Base-by-base conservation (phyloP, 2,113 vertebrate species). In the Larimichthys crocea region DNA sequence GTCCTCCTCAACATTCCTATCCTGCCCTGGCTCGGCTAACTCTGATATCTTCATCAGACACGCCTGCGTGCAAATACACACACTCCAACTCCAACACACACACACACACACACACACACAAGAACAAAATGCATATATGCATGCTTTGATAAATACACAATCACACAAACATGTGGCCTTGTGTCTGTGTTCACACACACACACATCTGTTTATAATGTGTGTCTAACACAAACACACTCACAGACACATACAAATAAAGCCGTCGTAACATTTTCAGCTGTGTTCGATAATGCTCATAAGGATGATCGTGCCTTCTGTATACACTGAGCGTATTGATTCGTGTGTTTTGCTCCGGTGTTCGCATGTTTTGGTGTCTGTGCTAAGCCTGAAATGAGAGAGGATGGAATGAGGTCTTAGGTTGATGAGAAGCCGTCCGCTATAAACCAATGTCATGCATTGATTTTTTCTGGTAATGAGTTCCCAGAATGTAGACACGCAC, bases 11-110 rank as follows among this genome's bases (percentile, higher is more conserved):
- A 74, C 84, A 85, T 93, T 91, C 86, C 53, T 26, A 76, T 83
- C 72, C 78, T 85, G 72, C 76, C 69, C 68, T 78, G 59, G 10
- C 65, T 85, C 73, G 79, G 70, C 82, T 77, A 85, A 86, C 83
- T 89, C 76, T 91, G 89, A 91, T 89, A 85, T 91, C 91, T 92
- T 91, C 74, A 91, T 92, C 79, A 89, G 74, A 87, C 62, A 81
- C 48, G 57, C 40, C 66, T 79, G 71, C 40, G 35, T 84, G 77
- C 55, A 84, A 75, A 81, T 44, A 72, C 77, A 84, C 57, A 40
- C 26, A 10, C 35, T 65, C 29, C 29, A 42, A 9, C 42, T n/a
- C 60, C 0, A 3, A 52, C 44, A 31, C 44, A 26, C 62, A 10
- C 65, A 22, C 69, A 8, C 48, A 31, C 44, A 44, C 57, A 69